A percentile compares a stretch with the other conserved stretches of the same genome.
phyloP scores from a whole-genome alignment of 1,140 invertebrate genomes.

The Polypedilum vanderplanki region DNA sequence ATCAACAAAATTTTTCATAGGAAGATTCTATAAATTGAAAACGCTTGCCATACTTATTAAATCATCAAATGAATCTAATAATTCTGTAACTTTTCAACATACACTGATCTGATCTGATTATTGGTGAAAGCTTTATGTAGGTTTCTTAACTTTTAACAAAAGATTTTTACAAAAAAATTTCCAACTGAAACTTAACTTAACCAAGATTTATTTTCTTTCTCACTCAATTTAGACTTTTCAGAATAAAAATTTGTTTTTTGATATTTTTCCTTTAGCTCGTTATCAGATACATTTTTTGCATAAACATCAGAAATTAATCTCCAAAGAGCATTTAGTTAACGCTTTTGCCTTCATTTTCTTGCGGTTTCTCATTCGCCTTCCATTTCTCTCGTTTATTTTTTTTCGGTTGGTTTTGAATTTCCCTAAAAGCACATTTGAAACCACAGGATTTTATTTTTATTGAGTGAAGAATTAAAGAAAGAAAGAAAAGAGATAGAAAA shows the following conservation, averaged over 20 bases:
- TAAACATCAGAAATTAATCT: constrained; percentile 19
- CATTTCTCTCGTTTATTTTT: not conserved
- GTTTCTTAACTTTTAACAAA: too few species aligned
- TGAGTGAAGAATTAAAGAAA: not conserved
- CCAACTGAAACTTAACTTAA: too few species aligned
- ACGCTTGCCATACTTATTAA: too few species aligned
- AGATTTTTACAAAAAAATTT: too few species aligned
- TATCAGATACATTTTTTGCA: constrained; percentile 13
- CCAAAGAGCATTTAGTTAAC: constrained; percentile 12
- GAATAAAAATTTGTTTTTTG: not conserved
- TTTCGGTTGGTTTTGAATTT: not conserved
- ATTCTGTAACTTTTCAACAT: too few species aligned
- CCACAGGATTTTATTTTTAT: constrained; percentile 16
- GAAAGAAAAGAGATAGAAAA: not conserved
- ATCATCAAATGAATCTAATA: too few species aligned
- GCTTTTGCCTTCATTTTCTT: not conserved
- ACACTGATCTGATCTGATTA: too few species aligned
- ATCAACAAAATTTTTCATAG: too few species aligned
- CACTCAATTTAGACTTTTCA: not conserved
- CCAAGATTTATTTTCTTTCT: too few species aligned
- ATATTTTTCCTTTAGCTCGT: not conserved
- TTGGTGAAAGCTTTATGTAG: too few species aligned
- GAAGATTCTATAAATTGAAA: too few species aligned
- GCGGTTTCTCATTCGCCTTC: not conserved
- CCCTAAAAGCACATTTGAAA: constrained; percentile 11